Percentiles rank a stretch among this genome's conserved stretches.
Evolutionary conservation across 2,113 vertebrate species (phyloP).

Genomic region (Etia nguti): DNA sequence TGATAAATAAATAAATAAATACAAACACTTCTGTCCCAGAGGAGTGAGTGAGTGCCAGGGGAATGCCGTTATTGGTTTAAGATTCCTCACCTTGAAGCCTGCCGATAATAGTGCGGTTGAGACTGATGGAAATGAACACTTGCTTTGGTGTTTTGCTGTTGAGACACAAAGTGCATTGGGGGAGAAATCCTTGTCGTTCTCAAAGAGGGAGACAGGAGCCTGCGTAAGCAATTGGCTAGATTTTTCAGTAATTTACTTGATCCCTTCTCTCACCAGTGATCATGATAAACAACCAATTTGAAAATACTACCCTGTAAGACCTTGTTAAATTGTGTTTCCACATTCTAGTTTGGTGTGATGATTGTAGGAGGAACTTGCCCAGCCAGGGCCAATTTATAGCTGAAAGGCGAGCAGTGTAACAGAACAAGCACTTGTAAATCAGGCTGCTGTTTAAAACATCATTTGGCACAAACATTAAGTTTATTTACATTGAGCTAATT

Average conservation of each 20-base stretch:
- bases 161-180: constrained; percentile 5
- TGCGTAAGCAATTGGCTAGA: constrained; percentile 30
- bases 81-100: constrained; percentile 14
- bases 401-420: not conserved
- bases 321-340: constrained; percentile 33
- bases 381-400: not conserved
- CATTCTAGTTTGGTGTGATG: constrained; percentile 9
- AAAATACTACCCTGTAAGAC: constrained; percentile 4
- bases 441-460: constrained; percentile 4
- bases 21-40: not conserved
- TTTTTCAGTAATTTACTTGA: constrained; percentile 31
- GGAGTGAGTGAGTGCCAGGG: not conserved
- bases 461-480: constrained; percentile 12
- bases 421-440: not conserved
- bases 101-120: not conserved
- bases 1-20: not conserved
- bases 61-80: constrained; percentile 11
- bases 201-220: constrained; percentile 20
- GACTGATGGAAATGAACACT: constrained; percentile 32
- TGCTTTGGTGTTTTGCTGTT: constrained; percentile 35
- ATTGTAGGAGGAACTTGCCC: constrained; percentile 9
- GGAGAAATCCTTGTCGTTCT: constrained; percentile 34
- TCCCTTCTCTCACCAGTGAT: constrained; percentile 15
- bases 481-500: constrained; percentile 18
- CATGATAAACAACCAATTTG: constrained; percentile 23